Percentiles rank a stretch among this genome's conserved stretches.
phyloP scores from a whole-genome alignment of 2,888 invertebrate species.

The Mesorhabditis sp. region DNA sequence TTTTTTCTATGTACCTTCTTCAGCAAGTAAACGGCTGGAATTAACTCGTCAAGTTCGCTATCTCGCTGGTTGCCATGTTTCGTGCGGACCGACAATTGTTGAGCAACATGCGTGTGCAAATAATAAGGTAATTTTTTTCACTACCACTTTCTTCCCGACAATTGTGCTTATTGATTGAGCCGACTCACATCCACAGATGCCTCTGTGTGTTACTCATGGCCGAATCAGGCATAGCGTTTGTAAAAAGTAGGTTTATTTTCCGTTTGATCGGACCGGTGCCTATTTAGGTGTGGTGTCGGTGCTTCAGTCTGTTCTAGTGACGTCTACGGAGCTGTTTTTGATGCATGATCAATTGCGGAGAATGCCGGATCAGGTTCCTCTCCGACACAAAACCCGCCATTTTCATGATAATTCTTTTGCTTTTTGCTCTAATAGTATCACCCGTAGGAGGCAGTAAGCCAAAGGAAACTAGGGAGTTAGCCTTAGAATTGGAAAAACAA shows the following conservation, averaged over 20 bases:
- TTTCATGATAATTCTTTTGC: too few relatives aligned
- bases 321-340: conserved; percentile 90
- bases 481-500: too few relatives aligned
- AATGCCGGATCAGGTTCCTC: conserved; percentile 67
- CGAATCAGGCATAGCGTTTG: conserved; percentile 27
- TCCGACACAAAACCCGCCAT: conserved; percentile 7
- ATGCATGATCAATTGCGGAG: conserved; percentile 71
- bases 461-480: too few relatives aligned
- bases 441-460: too few relatives aligned
- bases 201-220: conserved; percentile 71
- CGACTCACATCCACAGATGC: conserved; percentile 87
- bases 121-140: conserved; percentile 72
- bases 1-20: background rate
- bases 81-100: conserved; percentile 78
- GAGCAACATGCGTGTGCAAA: conserved; percentile 87
- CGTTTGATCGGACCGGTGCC: conserved; percentile 75
- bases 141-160: conserved; percentile 67
- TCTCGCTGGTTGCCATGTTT: conserved; percentile 79
- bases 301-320: conserved; percentile 85
- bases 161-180: conserved; percentile 83
- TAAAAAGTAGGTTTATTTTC: conserved; percentile 59
- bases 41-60: conserved; percentile 80
- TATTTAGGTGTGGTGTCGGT: conserved; percentile 73
- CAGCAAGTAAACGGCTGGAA: conserved; percentile 48
- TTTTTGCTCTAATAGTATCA: too few relatives aligned